Conservation (phyloP, 2,888 invertebrate genomes). For the Drosophila bunnanda region DNA sequence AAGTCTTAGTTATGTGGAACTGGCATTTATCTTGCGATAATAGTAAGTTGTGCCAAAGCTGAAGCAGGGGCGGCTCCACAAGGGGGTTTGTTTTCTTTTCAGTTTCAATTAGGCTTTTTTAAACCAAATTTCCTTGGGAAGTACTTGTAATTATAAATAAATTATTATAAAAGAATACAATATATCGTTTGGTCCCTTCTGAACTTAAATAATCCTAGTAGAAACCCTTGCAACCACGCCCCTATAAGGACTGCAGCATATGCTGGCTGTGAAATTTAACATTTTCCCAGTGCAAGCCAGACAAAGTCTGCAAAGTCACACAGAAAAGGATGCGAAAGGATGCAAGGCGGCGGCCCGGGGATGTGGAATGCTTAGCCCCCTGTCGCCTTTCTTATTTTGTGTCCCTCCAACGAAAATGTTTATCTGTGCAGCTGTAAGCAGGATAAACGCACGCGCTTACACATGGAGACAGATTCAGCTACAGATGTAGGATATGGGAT, state of each 20-base stretch:
- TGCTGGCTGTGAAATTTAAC: constrained; percentile 54
- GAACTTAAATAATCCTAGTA: neutral
- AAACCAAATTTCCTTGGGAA: neutral
- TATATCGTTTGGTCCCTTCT: too few species aligned
- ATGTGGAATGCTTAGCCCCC: constrained; percentile 21
- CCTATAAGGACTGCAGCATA: constrained; percentile 43
- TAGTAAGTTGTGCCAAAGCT: constrained; percentile 67
- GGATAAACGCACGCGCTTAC: constrained; percentile 47
- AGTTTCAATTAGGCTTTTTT: neutral
- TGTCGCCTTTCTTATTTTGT: constrained; percentile 24
- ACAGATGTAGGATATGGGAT: constrained; percentile 18
- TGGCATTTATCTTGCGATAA: constrained; percentile 78
- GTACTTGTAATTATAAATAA: too few species aligned
- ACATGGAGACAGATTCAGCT: constrained; percentile 31
- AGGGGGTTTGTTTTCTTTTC: neutral
- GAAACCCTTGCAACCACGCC: constrained; percentile 8
- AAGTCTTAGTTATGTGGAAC: constrained; percentile 73
- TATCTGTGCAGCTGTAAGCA: constrained; percentile 74
- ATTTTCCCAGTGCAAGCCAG: constrained; percentile 48
- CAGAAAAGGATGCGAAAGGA: constrained; percentile 30
- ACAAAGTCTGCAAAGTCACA: constrained; percentile 65
- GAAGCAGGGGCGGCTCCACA: neutral
- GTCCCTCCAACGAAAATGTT: constrained; percentile 64
- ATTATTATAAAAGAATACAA: neutral
- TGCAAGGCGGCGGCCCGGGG: constrained; percentile 6